Conservation (phyloP, 2,797 vertebrate species). For the Pipistrellus nathusii region DNA sequence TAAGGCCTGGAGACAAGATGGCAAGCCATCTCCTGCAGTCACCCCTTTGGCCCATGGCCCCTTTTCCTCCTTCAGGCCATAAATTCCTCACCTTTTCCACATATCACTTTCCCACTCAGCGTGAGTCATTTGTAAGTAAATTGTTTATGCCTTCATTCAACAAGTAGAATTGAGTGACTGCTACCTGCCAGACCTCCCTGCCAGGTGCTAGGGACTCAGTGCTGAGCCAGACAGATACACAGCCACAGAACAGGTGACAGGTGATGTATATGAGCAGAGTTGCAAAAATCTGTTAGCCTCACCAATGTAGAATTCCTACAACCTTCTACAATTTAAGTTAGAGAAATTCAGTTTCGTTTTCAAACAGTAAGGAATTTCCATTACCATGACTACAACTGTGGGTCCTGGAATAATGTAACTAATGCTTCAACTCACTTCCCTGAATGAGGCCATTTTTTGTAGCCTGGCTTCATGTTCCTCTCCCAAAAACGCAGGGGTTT, state of each 20-base stretch:
- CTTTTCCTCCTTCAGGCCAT: background rate
- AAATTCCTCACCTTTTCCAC: background rate
- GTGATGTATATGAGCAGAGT: background rate
- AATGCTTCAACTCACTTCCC: background rate
- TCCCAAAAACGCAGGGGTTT: slow-evolving; percentile 43
- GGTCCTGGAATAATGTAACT: background rate
- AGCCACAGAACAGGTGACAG: background rate
- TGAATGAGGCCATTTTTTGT: background rate
- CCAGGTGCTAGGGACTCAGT: background rate
- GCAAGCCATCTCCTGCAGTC: background rate
- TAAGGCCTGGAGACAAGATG: background rate
- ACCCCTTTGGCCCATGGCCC: background rate
- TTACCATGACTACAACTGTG: background rate
- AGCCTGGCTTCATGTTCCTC: background rate
- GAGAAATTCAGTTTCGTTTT: background rate
- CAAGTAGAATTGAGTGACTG: background rate
- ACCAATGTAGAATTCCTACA: background rate
- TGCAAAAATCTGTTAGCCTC: background rate
- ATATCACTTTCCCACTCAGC: background rate
- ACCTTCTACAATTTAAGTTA: background rate
- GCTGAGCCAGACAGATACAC: background rate
- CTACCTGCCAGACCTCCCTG: background rate
- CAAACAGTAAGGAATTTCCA: background rate
- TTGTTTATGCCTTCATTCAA: background rate
- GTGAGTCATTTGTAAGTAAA: background rate